A percentile compares a stretch with the other conserved stretches of the same genome.
These are phyloP conservation scores for Caradrina kadenii DNA, from an alignment of 2,888 invertebrate species.

Conservation along the genomic window DNA sequence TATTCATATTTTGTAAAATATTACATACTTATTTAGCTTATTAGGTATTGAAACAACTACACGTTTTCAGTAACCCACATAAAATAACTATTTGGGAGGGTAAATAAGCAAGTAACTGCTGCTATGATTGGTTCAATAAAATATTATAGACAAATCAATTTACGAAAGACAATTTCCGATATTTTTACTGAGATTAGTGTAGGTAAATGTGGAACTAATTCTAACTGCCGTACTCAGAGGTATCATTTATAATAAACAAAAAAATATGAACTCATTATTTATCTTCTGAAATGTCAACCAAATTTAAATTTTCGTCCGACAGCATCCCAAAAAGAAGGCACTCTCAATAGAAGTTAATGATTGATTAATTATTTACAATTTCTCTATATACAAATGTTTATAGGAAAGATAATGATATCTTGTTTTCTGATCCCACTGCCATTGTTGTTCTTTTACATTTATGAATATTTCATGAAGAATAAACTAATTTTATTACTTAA, in stretches of 20 bases:
- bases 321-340: no score
- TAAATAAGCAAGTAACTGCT: neutral
- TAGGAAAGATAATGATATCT: neutral
- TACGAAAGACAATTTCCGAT: no score
- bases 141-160: no score
- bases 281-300: neutral
- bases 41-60: neutral
- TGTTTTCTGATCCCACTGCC: neutral
- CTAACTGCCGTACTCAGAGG: no score
- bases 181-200: no score
- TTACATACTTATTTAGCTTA: neutral
- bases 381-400: no score
- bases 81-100: neutral
- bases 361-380: neutral
- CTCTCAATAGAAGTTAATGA: neutral
- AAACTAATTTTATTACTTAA: conserved; percentile 35
- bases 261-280: no score
- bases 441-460: conserved; percentile 21
- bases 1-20: neutral
- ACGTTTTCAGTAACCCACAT: neutral
- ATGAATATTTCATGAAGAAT: conserved; percentile 39
- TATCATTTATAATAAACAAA: no score
- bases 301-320: neutral
- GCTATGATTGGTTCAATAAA: no score
- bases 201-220: no score